phyloP scores from a whole-genome alignment of 2,888 invertebrate species.

The Gryllus longicercus region DNA sequence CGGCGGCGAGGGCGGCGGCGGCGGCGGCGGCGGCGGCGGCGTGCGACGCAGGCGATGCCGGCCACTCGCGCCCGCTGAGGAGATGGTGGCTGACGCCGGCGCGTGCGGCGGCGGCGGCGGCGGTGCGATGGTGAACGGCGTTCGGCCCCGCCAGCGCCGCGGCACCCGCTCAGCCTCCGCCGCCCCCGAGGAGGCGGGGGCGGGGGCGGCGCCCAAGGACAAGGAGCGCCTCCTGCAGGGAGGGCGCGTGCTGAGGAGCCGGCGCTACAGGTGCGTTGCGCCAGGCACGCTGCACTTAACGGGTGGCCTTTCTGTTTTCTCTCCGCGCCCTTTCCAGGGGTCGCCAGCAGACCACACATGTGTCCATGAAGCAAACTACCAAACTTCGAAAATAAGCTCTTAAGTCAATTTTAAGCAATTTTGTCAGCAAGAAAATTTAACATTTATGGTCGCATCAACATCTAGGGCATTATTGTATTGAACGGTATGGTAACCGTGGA shows the following conservation, averaged over 20 bases:
- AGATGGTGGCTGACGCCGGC: not conserved
- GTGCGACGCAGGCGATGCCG: not conserved
- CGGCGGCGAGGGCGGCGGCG: not conserved
- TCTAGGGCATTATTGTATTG: too few relatives aligned
- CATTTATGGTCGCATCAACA: too few relatives aligned
- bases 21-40: not conserved
- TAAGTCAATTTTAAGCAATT: too few relatives aligned
- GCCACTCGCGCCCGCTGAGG: not conserved
- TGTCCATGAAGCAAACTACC: too few relatives aligned
- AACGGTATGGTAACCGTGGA: too few relatives aligned
- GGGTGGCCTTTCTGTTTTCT: not conserved
- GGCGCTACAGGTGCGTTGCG: conserved; percentile 64
- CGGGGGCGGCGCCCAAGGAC: not conserved
- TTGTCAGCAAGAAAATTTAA: too few relatives aligned
- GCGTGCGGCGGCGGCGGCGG: not conserved
- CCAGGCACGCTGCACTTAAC: not conserved
- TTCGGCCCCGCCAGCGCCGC: not conserved
- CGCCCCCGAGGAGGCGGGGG: conserved; percentile 28
- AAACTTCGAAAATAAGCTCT: too few relatives aligned
- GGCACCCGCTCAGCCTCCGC: not conserved
- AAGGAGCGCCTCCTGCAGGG: conserved; percentile 20
- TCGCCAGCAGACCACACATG: too few relatives aligned
- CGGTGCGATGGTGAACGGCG: not conserved
- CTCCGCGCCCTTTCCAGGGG: too few relatives aligned
- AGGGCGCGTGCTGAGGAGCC: conserved; percentile 56